phyloP scores from a whole-genome alignment of 2,888 invertebrate genomes.

The Globia sparganii region DNA sequence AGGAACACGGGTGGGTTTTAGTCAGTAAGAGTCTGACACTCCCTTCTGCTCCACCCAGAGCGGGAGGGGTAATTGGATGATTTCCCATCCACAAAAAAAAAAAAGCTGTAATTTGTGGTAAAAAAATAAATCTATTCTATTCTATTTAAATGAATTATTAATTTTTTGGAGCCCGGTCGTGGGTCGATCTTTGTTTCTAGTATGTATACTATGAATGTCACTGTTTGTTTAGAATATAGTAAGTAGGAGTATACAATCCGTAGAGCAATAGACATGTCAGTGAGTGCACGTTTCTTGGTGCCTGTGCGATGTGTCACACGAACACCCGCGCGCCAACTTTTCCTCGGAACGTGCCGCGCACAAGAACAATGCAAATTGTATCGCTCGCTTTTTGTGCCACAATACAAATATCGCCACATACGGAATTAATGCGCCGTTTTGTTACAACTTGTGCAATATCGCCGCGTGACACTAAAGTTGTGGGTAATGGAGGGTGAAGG shows the following conservation, averaged over 20 bases:
- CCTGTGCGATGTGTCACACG: conserved; percentile 2
- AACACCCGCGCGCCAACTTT: conserved; percentile 30
- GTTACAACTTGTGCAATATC: conserved; percentile 51
- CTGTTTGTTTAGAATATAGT: not conserved
- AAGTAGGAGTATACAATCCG: not conserved
- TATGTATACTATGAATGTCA: not conserved
- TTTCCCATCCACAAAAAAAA: too few species aligned
- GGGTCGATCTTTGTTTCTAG: not conserved
- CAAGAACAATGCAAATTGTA: conserved; percentile 58
- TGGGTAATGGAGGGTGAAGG: conserved; percentile 9
- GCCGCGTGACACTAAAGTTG: conserved; percentile 30
- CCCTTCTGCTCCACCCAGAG: too few species aligned
- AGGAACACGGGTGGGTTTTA: too few species aligned
- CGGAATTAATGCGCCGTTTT: conserved; percentile 52
- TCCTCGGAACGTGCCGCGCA: conserved; percentile 23
- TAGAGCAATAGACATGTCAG: not conserved
- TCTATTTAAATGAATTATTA: not conserved
- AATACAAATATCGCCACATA: conserved; percentile 52
- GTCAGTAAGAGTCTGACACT: too few species aligned
- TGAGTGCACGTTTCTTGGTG: not conserved
- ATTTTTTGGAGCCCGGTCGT: not conserved
- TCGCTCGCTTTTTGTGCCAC: conserved; percentile 47
- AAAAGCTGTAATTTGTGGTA: too few species aligned
- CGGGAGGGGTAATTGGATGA: too few species aligned
- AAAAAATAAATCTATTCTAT: too few species aligned